These are phyloP conservation scores for Setipinna tenuifilis DNA, from an alignment of 2,797 vertebrate species.

Conservation along the genomic window DNA sequence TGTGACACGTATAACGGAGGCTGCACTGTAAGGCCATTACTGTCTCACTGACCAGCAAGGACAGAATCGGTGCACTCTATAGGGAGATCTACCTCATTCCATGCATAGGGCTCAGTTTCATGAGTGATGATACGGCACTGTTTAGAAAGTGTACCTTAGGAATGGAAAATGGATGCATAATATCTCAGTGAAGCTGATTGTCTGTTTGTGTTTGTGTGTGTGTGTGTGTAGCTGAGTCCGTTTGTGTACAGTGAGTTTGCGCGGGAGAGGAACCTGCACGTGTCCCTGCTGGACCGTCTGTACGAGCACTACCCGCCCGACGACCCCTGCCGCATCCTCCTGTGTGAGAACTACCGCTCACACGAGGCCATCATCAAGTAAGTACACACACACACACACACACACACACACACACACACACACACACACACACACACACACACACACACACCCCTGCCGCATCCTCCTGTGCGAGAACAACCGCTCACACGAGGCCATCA, in stretches of 20 bases:
- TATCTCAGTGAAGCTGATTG: background rate
- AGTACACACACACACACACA: constrained; percentile 62
- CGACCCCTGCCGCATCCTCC: constrained; percentile 95
- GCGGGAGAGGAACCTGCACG: constrained; percentile 94
- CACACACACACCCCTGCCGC: constrained; percentile 81
- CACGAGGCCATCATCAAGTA: constrained; percentile 89
- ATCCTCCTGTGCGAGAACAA: constrained; percentile 99
- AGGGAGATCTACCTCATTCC: background rate
- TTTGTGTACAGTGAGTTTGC: constrained; percentile 99
- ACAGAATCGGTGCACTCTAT: background rate
- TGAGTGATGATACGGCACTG: background rate
- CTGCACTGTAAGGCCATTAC: background rate
- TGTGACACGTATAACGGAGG: background rate
- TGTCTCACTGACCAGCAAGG: background rate
- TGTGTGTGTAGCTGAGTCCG: constrained; percentile 88
- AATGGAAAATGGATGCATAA: background rate
- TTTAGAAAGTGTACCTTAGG: background rate
- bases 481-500: constrained; percentile 98
- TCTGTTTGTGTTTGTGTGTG: too few relatives aligned
- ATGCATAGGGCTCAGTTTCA: background rate
- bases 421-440: too few relatives aligned
- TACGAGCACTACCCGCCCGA: constrained; percentile 98
- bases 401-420: constrained; percentile 28
- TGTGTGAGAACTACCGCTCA: constrained; percentile 99
- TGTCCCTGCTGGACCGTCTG: constrained; percentile 94